Base-by-base conservation (phyloP, 2,797 vertebrate genomes). In the Uromys caudimaculatus region DNA sequence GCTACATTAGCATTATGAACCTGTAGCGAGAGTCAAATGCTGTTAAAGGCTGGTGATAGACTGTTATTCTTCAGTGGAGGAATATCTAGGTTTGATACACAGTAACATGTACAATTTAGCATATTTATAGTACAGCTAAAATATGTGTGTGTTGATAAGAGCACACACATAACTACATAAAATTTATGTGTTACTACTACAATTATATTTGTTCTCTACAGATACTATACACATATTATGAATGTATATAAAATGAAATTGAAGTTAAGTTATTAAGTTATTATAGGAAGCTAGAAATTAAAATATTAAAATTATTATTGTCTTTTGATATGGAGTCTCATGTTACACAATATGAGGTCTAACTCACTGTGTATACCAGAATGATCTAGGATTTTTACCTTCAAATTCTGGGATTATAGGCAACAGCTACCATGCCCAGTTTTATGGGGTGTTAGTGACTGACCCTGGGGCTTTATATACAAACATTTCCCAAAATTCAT, bases 11-110 rank as follows among this genome's bases (percentile, higher is more conserved):
- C 64, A 56, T 73, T 96, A 84, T 83, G 2, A 38, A 90, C 95
- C 88, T 97, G 32, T 75, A 62, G 38, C 84, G 81, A 97, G 71
- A 71, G 81, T 60, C n/a, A 97, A 62, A 97, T 16, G 4, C 64
- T 91, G 24, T 89, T 50, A 10, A 85, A 88, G 9, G 27, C 38
- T 41, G 1, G 21, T 24, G 35, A 14, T 17, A 27, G 14, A 29
- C 56, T 83, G n/a, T 14, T 35, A 44, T 27, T 41, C 24, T 62
- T 17, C 6, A 29, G 11, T 44, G 1, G 4, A 62, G 24, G 56
- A 29, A 60, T 38, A 44, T 41, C 32, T 82, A 38, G 23, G 54
- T 27, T 60, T 60, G 6, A 38, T 16, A 58, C 17, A 29, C n/a
- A 24, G n/a, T 12, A n/a, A 29, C 12, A 58, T 81, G 16, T 35